phyloP scores from a whole-genome alignment of 2,113 vertebrate genomes.

The Vicugna pacos region DNA sequence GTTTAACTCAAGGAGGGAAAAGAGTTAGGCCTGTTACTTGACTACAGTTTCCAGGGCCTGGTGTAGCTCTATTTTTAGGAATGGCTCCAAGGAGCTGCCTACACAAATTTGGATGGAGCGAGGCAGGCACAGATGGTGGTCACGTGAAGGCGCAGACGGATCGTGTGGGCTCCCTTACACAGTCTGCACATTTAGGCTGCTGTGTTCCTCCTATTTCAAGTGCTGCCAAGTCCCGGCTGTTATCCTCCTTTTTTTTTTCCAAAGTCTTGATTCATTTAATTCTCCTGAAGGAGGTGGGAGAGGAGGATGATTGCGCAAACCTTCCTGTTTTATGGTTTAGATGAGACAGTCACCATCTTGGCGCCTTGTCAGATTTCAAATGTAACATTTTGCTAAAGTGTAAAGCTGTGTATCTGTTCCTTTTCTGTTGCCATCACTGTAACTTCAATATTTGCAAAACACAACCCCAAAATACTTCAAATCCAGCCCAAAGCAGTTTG shows the following conservation, averaged over 20 bases:
- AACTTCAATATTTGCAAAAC: conserved; percentile 83
- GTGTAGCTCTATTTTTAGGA: conserved; percentile 75
- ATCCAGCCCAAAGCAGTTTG: conserved; percentile 67
- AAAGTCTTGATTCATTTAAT: conserved; percentile 77
- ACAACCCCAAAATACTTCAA: conserved; percentile 73
- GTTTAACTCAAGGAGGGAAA: not conserved
- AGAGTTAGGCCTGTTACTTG: not conserved
- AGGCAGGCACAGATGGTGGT: conserved; percentile 78
- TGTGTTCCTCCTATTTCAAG: conserved; percentile 67
- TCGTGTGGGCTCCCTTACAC: conserved; percentile 47
- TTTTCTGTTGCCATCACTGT: conserved; percentile 76
- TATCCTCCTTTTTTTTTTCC: conserved; percentile 10
- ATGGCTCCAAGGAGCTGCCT: conserved; percentile 82
- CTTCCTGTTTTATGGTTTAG: conserved; percentile 52
- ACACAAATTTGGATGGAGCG: conserved; percentile 59
- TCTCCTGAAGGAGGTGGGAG: conserved; percentile 69
- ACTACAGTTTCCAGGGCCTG: conserved; percentile 59
- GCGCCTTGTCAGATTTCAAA: conserved; percentile 37
- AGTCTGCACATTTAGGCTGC: conserved; percentile 58
- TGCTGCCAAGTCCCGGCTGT: conserved; percentile 63
- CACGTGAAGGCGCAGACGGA: conserved; percentile 74
- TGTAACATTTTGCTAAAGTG: conserved; percentile 80
- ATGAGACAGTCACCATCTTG: conserved; percentile 58
- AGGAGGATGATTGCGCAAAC: conserved; percentile 28
- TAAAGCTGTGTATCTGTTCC: conserved; percentile 80